A percentile compares a stretch with the other conserved stretches of the same genome.
These are phyloP conservation scores for Rynchops niger DNA, from an alignment of 2,113 vertebrate species.

Conservation along the genomic window DNA sequence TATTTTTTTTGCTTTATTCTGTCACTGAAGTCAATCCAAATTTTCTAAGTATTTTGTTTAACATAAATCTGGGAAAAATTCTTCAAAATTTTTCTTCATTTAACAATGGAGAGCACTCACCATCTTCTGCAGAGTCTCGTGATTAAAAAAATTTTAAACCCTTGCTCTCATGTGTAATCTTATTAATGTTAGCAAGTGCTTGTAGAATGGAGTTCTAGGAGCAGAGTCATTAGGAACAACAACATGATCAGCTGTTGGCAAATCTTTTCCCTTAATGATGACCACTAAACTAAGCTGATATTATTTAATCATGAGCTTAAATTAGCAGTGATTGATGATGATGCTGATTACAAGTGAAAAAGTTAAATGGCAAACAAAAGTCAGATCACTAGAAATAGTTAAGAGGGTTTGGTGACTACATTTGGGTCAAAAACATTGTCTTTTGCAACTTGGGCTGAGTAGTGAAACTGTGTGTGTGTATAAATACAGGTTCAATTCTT, in stretches of 20 bases:
- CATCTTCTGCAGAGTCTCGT: neutral
- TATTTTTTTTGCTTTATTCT: neutral
- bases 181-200: neutral
- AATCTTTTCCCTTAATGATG: conserved; percentile 2
- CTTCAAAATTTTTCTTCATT: neutral
- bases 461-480: neutral
- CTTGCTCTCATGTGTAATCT: neutral
- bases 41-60: neutral
- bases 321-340: neutral
- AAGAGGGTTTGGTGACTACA: neutral
- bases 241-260: neutral
- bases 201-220: neutral
- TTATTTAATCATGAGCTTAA: conserved; percentile 25
- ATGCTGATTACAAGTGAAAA: neutral
- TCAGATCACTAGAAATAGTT: neutral
- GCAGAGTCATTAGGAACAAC: neutral
- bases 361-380: neutral
- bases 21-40: neutral
- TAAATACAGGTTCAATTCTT: neutral
- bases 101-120: neutral
- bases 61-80: neutral
- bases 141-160: neutral
- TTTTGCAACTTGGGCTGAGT: neutral
- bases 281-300: neutral
- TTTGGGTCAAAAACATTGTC: neutral